Evolutionary conservation across 37 sponge, comb jelly and placozoan species (phyloP).

Genomic region (Aphrocallistes beatrix): DNA sequence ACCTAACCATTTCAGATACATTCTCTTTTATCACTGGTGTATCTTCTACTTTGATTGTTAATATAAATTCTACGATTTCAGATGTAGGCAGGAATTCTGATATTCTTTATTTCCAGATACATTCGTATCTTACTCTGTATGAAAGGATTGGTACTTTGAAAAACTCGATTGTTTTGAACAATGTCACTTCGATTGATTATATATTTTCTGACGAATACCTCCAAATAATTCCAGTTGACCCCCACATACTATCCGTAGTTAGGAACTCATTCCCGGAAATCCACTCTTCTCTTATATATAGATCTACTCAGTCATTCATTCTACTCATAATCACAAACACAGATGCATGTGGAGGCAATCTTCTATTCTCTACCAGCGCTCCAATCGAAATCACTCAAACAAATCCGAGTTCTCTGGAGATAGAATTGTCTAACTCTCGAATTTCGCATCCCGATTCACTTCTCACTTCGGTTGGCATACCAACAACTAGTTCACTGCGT

Average conservation of each 20-base stretch:
- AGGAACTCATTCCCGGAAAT: background rate
- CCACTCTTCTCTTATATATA: background rate
- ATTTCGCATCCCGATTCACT: background rate
- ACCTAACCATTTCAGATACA: background rate
- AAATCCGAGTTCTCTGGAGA: background rate
- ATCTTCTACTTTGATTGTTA: background rate
- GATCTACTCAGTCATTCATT: background rate
- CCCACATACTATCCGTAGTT: background rate
- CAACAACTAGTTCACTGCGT: background rate
- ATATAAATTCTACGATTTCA: background rate
- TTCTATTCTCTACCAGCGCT: background rate
- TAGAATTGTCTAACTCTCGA: background rate
- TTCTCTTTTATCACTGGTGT: background rate
- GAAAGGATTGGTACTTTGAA: background rate
- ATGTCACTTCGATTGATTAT: background rate
- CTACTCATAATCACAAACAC: background rate
- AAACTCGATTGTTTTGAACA: background rate
- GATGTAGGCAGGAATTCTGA: background rate
- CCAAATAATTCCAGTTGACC: background rate
- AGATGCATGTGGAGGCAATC: background rate
- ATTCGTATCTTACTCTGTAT: background rate
- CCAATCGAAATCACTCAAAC: background rate
- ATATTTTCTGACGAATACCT: background rate
- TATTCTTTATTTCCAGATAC: background rate
- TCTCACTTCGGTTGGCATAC: background rate